A percentile compares a stretch with the other conserved stretches of the same genome.
These are phyloP conservation scores for Atrina japonica DNA, from an alignment of 2,888 invertebrate genomes.

Conservation along the genomic window DNA sequence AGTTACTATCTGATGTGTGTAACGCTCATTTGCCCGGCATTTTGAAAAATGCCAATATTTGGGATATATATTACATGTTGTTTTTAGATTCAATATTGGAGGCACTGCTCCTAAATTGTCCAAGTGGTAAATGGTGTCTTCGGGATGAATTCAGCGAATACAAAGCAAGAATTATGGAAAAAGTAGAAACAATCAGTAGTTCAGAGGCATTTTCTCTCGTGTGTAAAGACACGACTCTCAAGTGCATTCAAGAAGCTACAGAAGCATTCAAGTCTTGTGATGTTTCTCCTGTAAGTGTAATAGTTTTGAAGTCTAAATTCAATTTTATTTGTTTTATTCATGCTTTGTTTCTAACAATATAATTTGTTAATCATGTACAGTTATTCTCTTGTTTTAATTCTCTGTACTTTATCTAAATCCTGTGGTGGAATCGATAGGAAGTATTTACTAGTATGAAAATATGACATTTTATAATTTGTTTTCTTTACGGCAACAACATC, in stretches of 20 bases:
- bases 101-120: slow-evolving; percentile 49
- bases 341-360: too few relatives aligned
- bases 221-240: slow-evolving; percentile 37
- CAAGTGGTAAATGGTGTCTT: slow-evolving; percentile 54
- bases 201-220: slow-evolving; percentile 45
- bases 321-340: too few relatives aligned
- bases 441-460: too few relatives aligned
- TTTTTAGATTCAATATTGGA: slow-evolving; percentile 55
- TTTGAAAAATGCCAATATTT: slow-evolving; percentile 50
- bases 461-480: too few relatives aligned
- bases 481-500: too few relatives aligned
- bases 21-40: slow-evolving; percentile 26
- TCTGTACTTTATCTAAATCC: too few relatives aligned
- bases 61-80: slow-evolving; percentile 53
- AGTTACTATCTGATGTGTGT: too few relatives aligned
- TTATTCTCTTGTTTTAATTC: too few relatives aligned
- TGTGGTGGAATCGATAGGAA: too few relatives aligned
- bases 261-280: slow-evolving; percentile 44
- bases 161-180: slow-evolving; percentile 51
- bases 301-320: too few relatives aligned
- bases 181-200: slow-evolving; percentile 50
- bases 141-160: slow-evolving; percentile 51
- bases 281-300: too few relatives aligned
- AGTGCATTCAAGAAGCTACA: slow-evolving; percentile 41
- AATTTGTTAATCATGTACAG: too few relatives aligned